Base-by-base conservation (phyloP, 2,113 vertebrate species). In the Progne subis region DNA sequence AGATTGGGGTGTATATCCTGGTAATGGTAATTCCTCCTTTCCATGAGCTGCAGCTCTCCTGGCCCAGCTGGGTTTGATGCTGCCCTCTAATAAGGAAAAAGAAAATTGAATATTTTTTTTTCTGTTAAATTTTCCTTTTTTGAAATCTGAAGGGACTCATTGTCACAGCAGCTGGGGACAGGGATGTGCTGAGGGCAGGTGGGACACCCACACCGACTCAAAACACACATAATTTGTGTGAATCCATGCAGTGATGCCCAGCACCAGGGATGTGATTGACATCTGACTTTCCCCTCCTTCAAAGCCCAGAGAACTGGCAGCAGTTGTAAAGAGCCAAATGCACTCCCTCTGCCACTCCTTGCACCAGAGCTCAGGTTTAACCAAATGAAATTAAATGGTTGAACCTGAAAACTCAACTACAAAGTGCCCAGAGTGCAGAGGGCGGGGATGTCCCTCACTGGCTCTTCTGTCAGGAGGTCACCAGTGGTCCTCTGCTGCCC, bases 61-160 rank as follows among this genome's bases (percentile, higher is more conserved):
- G 56, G 77, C 24, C 31, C 87, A 3, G 4, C 5, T 19, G 65
- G 21, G 84, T 82, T 83, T 71, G 26, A 43, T 78, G 71, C 84
- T 87, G 95, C 96, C 95, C 95, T 92, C 95, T 95, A 84, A 92
- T 8, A 95, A 87, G 53, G 16, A 57, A 87, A 91, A 79, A 7
- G 13, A 71, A 69, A 82, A 72, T 17, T 89, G 46, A 90, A 65
- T 1, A 5, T 14, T 41, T 67, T 67, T 25, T 72, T 55, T 44
- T 6, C 13, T 6, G 4, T 12, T 29, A 12, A 5, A 8, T 53
- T 85, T 49, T 50, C 28, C 0, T 1, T 0, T 34, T 76, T 8
- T 18, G 53, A 47, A 32, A 50, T 24, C 60, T 44, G 37, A 46
- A 39, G 20, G 43, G 26, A 7, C n/a, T 77, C 44, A 12, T 41